Base-by-base conservation (phyloP, 2,797 vertebrate species). In the Odontamblyopus lacepedii region DNA sequence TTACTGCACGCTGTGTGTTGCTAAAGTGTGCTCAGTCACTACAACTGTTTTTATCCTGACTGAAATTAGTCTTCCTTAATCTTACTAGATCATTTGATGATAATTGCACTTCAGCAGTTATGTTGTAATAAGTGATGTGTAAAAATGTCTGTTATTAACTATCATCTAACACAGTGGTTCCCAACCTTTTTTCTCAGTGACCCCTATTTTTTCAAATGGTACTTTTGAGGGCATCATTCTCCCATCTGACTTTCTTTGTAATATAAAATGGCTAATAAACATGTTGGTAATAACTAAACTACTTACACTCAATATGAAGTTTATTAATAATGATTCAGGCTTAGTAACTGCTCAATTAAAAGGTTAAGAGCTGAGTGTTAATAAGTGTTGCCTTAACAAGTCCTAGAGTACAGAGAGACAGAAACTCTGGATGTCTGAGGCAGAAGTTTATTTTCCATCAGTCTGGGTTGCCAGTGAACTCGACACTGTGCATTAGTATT, bases 1-100 rank as follows among this genome's bases (percentile, higher is more conserved):
- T 23, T 44, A 41, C 9, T 63, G 32, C 62, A 63, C 35, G 35
- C 35, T 44, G 62, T 62, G 60, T 63, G 61, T n/a, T 63, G 61
- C 61, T 63, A 41, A 63, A 63, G 19, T 63, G 30, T 38, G 35
- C 35, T 38, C 32, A 63, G 32, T 63, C 30, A 38, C 27, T 16
- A 60, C 55, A 61, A 32, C 2, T n/a, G 19, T 63, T 11, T 63
- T 30, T 29, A 6, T 60, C 27, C 12, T 13, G 27, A 59, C 13
- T 15, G 26, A 29, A 7, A 5, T 60, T 19, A 16, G 5, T 18
- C 19, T 8, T 48, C 44, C 44, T 48, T 48, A 48, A 3, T 53
- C 51, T 53, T 60, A 6, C 15, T 30, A 29, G 57, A 60, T 30
- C 13, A 11, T 60, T 60, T 27, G 23, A 27, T 9, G 19, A 27